Evolutionary conservation across 2,797 vertebrate genomes (phyloP), one percentile per base, ranked within the genome.

Genomic region (Podarcis lilfordi): DNA sequence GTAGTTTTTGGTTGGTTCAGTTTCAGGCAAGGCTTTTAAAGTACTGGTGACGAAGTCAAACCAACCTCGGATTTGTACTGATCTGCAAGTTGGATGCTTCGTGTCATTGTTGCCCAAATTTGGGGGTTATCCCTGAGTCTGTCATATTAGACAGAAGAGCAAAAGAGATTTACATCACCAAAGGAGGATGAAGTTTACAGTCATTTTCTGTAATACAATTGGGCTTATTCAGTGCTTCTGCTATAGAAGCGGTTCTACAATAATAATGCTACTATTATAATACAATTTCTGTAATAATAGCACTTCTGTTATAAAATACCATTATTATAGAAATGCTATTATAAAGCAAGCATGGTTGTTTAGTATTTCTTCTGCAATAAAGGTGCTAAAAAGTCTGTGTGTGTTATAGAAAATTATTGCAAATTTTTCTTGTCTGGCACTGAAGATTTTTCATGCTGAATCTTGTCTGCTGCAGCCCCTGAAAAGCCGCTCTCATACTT

Each of bases 241-340:
- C 96, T 97, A 96, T 92, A 93, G 90, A 92, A 96, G 93, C 93
- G 90, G 95, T 91, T 96, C 94, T 94, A 92, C 95, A 97, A 96
- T 96, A 97, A 97, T 96, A 97, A 97, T 97, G 93, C 96, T 95
- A 96, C 96, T 96, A 96, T 97, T 97, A 96, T 97, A 97, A 97
- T 96, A 96, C 95, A 94, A 97, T 97, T 97, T 96, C 96, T 96
- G 89, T 97, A 97, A 97, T 97, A 97, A 97, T 97, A 97, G 96
- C 96, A 96, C 94, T 97, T 97, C 95, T 97, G 96, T 97, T 97
- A 97, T 96, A 97, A 97, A 97, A 97, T 97, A 97, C 95, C 95
- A 96, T 97, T 96, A 97, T 97, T 97, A 97, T 86, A 96, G 96
- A 96, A 97, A 97, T 97, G 94, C 96, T 96, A 96, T 97, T 97